Evolutionary conservation across 2,888 invertebrate genomes (phyloP), one percentile per base, ranked within the genome.

Genomic region (Lasioglossum lativentre): DNA sequence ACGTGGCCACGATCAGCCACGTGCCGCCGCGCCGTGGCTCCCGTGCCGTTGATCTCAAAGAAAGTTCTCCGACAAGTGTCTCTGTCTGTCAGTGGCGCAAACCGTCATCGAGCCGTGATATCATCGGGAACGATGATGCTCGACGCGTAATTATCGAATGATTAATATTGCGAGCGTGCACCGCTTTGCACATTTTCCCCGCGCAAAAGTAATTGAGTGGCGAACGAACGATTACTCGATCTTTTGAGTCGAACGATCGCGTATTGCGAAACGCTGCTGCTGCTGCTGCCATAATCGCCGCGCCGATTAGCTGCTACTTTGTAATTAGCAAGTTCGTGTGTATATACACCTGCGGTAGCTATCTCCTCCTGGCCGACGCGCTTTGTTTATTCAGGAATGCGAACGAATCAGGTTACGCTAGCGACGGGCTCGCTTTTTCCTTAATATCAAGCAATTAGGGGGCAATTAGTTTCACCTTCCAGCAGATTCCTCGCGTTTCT

Each of bases 401-500:
- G 78, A 76, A 68, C 23, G 68, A 77, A 82, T 75, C 23, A 27
- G 78, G 75, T 83, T 80, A 56, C 71, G 12, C 70, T 73, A 52
- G 34, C 40, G 12, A 10, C 38, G 23, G 38, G 40, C 52, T 52
- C 52, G 3, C 47, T 42, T 71, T 66, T 83, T 78, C 40, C 78
- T 38, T 10, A 52, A 66, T 74, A 74, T 59, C 73, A 76, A n/a
- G 52, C 71, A 74, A 79, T 83, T 73, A 70, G 34, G n/a, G 45
- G n/a, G 52, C 85, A 83, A 89, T 89, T 90, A 78, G 75, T 59
- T 74, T 86, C 77, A 81, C 73, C 80, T 83, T 75, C 75, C 71
- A n/a, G n/a, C 27, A 80, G 73, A 78, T 87, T 85, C 81, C 70
- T 83, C 70, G 76, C 73, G 79, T 89, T 83, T 78, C 59, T 81